These are phyloP conservation scores for Cephalotes varians DNA, from an alignment of 2,888 invertebrate genomes.

Conservation along the genomic window DNA sequence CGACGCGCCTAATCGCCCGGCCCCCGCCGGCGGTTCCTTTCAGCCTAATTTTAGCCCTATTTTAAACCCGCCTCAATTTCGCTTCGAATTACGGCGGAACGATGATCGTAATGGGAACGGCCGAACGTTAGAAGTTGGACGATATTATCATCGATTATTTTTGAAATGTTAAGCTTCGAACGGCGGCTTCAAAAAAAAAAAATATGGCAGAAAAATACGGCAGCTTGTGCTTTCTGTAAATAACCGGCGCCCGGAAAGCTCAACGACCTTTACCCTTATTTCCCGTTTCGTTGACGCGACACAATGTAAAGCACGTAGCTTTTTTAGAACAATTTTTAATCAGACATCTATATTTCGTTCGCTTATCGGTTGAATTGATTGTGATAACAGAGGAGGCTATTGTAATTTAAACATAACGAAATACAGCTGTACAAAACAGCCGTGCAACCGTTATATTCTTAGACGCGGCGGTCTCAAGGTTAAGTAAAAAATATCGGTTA, in stretches of 20 bases:
- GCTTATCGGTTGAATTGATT: not conserved
- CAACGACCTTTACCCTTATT: not conserved
- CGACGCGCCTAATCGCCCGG: slow-evolving; percentile 24
- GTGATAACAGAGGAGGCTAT: not conserved
- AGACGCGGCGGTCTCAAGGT: slow-evolving; percentile 4
- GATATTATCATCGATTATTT: not conserved
- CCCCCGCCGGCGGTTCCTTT: not conserved
- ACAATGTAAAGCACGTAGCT: not conserved
- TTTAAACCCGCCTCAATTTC: not conserved
- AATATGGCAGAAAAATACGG: no score
- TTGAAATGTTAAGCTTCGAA: not conserved
- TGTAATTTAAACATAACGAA: no score
- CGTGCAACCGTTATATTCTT: slow-evolving; percentile 8
- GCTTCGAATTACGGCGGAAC: not conserved
- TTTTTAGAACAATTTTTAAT: not conserved
- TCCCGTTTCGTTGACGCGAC: not conserved
- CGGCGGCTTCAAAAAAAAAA: not conserved
- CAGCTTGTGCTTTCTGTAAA: not conserved
- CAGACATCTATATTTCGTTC: not conserved
- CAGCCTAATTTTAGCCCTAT: not conserved
- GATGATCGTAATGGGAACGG: not conserved
- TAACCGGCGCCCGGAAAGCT: not conserved
- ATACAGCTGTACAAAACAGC: not conserved
- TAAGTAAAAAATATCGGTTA: not conserved
- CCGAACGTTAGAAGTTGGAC: not conserved